These are phyloP conservation scores for Pseudochirops cupreus DNA, from an alignment of 2,797 vertebrate species.

Conservation along the genomic window DNA sequence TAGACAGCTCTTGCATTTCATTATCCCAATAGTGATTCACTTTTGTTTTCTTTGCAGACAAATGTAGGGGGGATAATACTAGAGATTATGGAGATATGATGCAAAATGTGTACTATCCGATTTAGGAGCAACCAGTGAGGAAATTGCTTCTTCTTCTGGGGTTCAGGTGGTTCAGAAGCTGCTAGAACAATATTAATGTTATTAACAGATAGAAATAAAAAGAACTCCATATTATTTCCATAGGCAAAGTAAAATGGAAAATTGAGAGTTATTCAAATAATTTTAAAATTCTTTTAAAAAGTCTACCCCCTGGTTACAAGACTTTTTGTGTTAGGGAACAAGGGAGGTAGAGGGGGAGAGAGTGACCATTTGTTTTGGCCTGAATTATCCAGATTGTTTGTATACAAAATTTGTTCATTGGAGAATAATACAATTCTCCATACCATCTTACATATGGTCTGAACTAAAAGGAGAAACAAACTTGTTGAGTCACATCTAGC, in stretches of 20 bases:
- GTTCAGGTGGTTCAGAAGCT: not conserved
- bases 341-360: not conserved
- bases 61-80: not conserved
- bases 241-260: conserved; percentile 26
- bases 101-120: not conserved
- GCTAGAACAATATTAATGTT: not conserved
- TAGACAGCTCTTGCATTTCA: not conserved
- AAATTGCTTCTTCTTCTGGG: not conserved
- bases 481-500: not conserved
- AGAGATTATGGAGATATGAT: not conserved
- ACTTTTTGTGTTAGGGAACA: not conserved
- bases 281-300: conserved; percentile 20
- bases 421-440: not conserved
- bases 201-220: not conserved
- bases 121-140: not conserved
- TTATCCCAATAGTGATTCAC: not conserved
- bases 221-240: conserved; percentile 4
- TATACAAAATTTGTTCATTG: conserved; percentile 1
- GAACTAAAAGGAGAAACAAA: conserved; percentile 4
- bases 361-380: not conserved
- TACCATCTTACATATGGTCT: not conserved
- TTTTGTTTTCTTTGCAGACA: conserved; percentile 9
- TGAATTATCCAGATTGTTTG: not conserved
- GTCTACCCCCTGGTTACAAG: not conserved
- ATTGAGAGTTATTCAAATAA: conserved; percentile 31